phyloP scores from a whole-genome alignment of 2,888 invertebrate genomes.

The Hypercompe scribonia region DNA sequence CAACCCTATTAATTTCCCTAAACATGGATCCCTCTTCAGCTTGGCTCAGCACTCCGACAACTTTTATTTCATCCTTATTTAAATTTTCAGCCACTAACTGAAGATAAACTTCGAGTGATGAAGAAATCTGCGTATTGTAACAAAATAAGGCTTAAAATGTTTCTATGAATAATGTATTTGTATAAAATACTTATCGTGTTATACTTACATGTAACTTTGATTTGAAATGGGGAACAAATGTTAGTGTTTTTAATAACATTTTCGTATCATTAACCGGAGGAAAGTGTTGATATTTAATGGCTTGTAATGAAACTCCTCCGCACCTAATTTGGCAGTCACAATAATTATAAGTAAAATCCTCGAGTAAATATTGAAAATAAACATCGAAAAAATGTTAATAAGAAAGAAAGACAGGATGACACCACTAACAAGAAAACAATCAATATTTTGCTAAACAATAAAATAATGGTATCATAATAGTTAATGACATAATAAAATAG shows the following conservation, averaged over 20 bases:
- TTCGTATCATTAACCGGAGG: constrained; percentile 24
- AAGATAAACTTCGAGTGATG: constrained; percentile 46
- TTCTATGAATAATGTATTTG: background rate
- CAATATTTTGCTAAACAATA: background rate
- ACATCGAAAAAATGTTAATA: background rate
- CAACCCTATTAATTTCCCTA: constrained; percentile 32
- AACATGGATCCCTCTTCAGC: constrained; percentile 27
- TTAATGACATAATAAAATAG: background rate
- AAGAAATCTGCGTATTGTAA: constrained; percentile 29
- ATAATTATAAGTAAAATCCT: background rate
- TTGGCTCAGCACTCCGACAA: constrained; percentile 37
- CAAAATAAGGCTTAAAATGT: background rate
- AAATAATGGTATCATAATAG: too few relatives aligned
- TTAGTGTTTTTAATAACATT: constrained; percentile 38
- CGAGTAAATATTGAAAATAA: background rate
- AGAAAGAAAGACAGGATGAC: too few relatives aligned
- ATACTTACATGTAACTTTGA: constrained; percentile 45
- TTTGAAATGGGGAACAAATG: constrained; percentile 41
- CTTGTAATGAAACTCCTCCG: constrained; percentile 56
- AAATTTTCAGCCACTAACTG: constrained; percentile 57
- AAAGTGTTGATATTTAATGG: constrained; percentile 42
- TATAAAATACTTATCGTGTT: background rate
- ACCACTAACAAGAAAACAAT: too few relatives aligned
- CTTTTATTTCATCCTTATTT: constrained; percentile 40
- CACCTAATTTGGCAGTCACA: constrained; percentile 48